These are phyloP conservation scores for Labrus mixtus DNA, from an alignment of 2,113 vertebrate genomes.

Conservation along the genomic window DNA sequence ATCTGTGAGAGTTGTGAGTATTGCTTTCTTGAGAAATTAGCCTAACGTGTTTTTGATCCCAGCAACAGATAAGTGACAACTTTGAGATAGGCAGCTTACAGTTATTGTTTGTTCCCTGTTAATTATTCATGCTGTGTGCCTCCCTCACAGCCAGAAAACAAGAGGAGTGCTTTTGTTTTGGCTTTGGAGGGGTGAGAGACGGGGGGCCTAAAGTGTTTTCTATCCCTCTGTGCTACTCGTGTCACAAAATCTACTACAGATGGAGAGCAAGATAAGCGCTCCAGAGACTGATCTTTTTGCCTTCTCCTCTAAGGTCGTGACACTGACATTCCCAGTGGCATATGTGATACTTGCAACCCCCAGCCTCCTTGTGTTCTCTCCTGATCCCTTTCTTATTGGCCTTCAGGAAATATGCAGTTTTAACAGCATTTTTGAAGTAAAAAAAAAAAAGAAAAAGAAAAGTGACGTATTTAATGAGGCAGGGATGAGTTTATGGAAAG, in stretches of 20 bases:
- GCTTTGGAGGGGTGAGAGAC: constrained; percentile 11
- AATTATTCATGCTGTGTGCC: constrained; percentile 70
- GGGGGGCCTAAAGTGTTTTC: constrained; percentile 71
- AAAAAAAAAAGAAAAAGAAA: neutral
- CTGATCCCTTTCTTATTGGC: constrained; percentile 50
- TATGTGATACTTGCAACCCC: constrained; percentile 73
- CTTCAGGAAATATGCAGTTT: constrained; percentile 30
- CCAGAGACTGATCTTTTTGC: constrained; percentile 74
- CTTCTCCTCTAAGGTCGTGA: constrained; percentile 79
- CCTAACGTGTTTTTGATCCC: constrained; percentile 32
- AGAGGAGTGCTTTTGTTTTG: constrained; percentile 67
- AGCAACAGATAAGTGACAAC: constrained; percentile 45
- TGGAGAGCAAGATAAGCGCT: constrained; percentile 80
- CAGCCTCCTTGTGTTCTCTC: constrained; percentile 41
- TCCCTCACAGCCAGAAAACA: constrained; percentile 62
- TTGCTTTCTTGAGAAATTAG: constrained; percentile 1
- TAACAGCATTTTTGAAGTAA: constrained; percentile 39
- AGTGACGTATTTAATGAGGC: constrained; percentile 11
- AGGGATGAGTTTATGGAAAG: constrained; percentile 27
- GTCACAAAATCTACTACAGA: constrained; percentile 83
- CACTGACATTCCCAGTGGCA: constrained; percentile 82
- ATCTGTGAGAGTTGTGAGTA: constrained; percentile 4
- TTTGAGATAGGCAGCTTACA: constrained; percentile 45
- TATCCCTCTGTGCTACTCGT: constrained; percentile 69
- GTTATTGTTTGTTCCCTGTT: constrained; percentile 68